These are phyloP conservation scores for Ephialtes manifestator DNA, from an alignment of 2,888 invertebrate species.

Conservation along the genomic window DNA sequence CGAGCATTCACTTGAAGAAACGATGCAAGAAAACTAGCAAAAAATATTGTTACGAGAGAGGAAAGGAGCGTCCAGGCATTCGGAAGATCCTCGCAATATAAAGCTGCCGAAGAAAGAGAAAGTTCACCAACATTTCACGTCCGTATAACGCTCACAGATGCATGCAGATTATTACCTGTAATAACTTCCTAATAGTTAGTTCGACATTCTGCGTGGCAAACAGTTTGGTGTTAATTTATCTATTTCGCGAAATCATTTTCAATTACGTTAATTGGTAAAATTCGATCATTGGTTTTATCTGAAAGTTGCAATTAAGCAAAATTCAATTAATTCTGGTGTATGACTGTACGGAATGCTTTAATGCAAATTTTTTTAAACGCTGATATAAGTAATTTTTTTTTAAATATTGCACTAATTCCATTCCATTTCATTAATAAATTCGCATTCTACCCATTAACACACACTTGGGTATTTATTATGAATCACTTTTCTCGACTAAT, in stretches of 20 bases:
- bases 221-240: background rate
- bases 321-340: no score
- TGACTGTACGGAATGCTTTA: no score
- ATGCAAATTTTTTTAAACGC: no score
- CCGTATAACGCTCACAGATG: constrained; percentile 12
- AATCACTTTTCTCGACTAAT: no score
- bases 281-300: no score
- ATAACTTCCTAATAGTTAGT: constrained; percentile 25
- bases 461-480: no score
- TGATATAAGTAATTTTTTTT: no score
- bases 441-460: no score
- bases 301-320: no score
- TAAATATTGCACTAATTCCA: no score
- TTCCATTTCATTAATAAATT: no score
- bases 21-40: constrained; percentile 3
- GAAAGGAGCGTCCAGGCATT: constrained; percentile 5
- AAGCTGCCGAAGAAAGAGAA: constrained; percentile 59
- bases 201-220: constrained; percentile 5
- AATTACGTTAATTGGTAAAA: no score
- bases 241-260: background rate
- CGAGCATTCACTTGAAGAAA: constrained; percentile 5
- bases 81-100: constrained; percentile 58
- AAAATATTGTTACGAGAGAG: constrained; percentile 38
- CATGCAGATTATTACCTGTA: constrained; percentile 40
- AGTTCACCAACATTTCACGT: constrained; percentile 48